Evolutionary conservation across 2,888 invertebrate species (phyloP).

Genomic region (Polydrusus pterygomalis): DNA sequence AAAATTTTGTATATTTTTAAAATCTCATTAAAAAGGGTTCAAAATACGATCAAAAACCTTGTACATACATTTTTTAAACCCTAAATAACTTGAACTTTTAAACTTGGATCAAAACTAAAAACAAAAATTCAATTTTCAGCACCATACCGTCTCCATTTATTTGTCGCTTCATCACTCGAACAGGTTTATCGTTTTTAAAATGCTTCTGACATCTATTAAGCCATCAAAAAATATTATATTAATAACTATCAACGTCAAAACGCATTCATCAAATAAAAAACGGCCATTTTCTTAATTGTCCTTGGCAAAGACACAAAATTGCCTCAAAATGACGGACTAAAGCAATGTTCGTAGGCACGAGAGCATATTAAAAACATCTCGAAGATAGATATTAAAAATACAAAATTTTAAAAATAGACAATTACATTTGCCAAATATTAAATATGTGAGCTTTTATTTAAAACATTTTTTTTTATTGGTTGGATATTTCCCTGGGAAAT

Average conservation of each 20-base stretch:
- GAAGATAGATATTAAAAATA: constrained; percentile 16
- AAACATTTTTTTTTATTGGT: constrained; percentile 2
- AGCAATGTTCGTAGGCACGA: constrained; percentile 15
- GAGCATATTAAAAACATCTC: constrained; percentile 14
- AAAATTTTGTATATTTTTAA: too few relatives aligned
- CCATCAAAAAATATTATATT: constrained; percentile 7
- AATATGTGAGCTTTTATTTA: constrained; percentile 1
- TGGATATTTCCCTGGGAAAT: neutral
- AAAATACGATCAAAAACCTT: too few relatives aligned
- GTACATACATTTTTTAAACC: neutral
- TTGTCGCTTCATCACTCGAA: neutral
- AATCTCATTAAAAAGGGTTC: too few relatives aligned
- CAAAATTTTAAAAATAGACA: constrained; percentile 21
- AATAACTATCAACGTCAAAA: constrained; percentile 13
- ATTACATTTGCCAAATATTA: constrained; percentile 16
- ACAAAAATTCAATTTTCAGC: neutral
- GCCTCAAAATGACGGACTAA: neutral
- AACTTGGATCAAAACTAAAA: neutral
- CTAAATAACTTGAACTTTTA: neutral
- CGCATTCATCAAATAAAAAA: neutral
- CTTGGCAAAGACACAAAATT: constrained; percentile 6
- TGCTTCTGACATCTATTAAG: constrained; percentile 4
- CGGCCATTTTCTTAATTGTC: constrained; percentile 9
- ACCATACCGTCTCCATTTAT: neutral
- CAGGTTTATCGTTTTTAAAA: constrained; percentile 8